Base-by-base conservation (phyloP, 2,113 vertebrate genomes). In the Tupaia chinensis region DNA sequence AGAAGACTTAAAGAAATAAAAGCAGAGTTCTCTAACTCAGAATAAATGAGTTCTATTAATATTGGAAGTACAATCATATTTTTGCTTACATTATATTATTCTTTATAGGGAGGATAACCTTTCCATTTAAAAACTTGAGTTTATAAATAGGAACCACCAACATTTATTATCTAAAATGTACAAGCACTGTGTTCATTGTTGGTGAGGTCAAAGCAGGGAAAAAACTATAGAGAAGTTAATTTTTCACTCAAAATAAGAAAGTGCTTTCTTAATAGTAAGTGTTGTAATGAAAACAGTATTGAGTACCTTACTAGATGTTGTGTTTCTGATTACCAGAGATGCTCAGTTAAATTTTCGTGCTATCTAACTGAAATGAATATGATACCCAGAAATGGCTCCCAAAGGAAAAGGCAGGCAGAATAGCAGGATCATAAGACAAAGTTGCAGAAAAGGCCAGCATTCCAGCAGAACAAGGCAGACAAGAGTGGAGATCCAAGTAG, bases 191-290 rank as follows among this genome's bases (percentile, higher is more conserved):
- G 17, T 15, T 88, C 60, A 34, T 91, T 94, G 9, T 12, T 63
- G n/a, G 11, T 68, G 23, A 85, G 15, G 14, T 5, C 53, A 94
- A 68, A 84, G 10, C n/a, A 56, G 29, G 32, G n/a, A 76, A 70
- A 56, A 61, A 86, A 44, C 9, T 58, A 20, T 32, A 54, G 0
- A 25, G 17, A 84, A 29, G 19, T 20, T 79, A 5, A 87, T 29
- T 95, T 95, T 66, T 53, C 9, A 96, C 23, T 83, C 19, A 95
- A 58, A 74, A 82, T 79, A 78, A 89, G 80, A 70, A 88, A 84
- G 9, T 74, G 19, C 3, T 77, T 77, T 76, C 76, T 5, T 32
- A 79, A 83, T 29, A 70, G 25, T 61, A 91, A 63, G 9, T 61
- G 7, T 76, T 54, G 8, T 72, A 70, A 77, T 79, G 34, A 89